These are phyloP conservation scores for Melanerpes formicivorus DNA, from an alignment of 2,113 vertebrate species.

Conservation along the genomic window DNA sequence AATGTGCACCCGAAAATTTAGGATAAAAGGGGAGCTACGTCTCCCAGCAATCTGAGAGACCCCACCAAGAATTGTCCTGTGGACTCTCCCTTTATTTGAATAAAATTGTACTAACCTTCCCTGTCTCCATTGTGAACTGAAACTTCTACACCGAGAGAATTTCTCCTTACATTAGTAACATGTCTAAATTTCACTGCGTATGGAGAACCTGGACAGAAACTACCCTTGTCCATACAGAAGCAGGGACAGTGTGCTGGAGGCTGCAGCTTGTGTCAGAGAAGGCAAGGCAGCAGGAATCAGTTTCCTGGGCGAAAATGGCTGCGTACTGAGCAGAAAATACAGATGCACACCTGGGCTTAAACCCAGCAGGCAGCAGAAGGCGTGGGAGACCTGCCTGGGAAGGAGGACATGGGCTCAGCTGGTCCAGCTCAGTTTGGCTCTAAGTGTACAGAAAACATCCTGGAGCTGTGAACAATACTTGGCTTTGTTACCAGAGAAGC, in stretches of 20 bases:
- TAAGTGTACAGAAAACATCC: neutral
- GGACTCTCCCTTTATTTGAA: too few relatives aligned
- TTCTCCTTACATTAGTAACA: neutral
- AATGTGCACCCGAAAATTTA: too few relatives aligned
- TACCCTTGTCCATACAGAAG: accelerated
- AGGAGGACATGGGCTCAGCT: neutral
- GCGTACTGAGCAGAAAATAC: neutral
- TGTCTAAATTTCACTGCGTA: neutral
- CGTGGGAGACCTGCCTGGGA: neutral
- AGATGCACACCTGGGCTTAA: neutral
- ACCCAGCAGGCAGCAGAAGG: neutral
- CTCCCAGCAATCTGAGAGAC: too few relatives aligned
- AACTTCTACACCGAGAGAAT: too few relatives aligned
- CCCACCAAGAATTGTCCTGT: too few relatives aligned
- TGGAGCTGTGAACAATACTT: neutral
- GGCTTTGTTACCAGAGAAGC: neutral
- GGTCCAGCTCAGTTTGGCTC: neutral
- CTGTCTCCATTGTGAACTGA: too few relatives aligned
- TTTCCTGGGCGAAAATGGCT: neutral
- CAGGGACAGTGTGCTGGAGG: neutral
- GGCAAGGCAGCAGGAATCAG: neutral
- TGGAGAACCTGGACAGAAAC: neutral
- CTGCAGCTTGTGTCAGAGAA: neutral
- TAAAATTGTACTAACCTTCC: too few relatives aligned
- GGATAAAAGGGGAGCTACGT: too few relatives aligned